Conservation (phyloP, 30 jellyfish, hydroid and myxozoan species). For the Cassiopea xamachana region DNA sequence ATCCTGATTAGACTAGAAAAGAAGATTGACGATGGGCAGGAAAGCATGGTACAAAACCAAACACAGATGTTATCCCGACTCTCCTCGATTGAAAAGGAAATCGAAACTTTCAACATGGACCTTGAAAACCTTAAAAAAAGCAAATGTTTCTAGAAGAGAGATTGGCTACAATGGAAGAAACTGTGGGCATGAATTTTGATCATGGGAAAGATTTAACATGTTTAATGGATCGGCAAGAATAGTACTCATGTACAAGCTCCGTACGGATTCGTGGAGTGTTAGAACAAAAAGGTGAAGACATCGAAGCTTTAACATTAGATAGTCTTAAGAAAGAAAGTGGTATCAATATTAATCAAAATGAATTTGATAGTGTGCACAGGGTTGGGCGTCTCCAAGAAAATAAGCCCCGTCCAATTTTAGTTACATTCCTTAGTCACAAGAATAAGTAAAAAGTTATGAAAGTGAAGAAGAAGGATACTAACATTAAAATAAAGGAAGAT, state of each 20-base stretch:
- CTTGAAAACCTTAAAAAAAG: background rate
- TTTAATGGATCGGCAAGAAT: background rate
- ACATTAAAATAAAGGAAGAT: constrained; percentile 8
- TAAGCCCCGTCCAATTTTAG: constrained; percentile 7
- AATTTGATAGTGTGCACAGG: constrained; percentile 2
- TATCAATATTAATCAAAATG: background rate
- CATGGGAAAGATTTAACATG: constrained; percentile 1
- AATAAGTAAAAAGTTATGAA: constrained; percentile 5
- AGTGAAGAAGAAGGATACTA: background rate
- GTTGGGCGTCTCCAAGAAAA: constrained; percentile 5
- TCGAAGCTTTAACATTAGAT: background rate
- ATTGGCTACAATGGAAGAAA: background rate
- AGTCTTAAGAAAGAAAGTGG: background rate
- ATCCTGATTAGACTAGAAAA: background rate
- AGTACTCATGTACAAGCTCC: constrained; percentile 12
- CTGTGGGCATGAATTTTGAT: background rate
- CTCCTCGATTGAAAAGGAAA: background rate
- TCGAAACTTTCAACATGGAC: background rate
- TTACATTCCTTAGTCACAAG: constrained; percentile 1
- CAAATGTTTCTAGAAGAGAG: background rate
- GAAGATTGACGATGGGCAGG: constrained; percentile 9
- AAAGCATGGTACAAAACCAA: constrained; percentile 1
- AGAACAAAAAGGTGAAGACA: background rate
- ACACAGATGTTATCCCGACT: background rate
- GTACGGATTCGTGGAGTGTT: constrained; percentile 1